A percentile compares a stretch with the other conserved stretches of the same genome.
These are phyloP conservation scores for Pterois miles DNA, from an alignment of 2,797 vertebrate genomes.

Conservation along the genomic window DNA sequence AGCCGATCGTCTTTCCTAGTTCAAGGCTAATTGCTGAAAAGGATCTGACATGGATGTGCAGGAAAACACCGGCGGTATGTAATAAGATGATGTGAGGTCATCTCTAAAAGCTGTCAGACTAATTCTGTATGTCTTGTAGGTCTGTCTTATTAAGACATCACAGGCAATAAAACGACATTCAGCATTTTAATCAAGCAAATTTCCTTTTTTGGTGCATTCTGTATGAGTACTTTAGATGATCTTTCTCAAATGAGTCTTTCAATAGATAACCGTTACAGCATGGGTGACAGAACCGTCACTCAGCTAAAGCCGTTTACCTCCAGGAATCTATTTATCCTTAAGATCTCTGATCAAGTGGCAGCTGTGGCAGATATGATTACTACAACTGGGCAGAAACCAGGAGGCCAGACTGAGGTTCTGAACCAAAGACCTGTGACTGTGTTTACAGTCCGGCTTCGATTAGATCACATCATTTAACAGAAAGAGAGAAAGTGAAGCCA, in stretches of 20 bases:
- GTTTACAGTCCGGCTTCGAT: constrained; percentile 12
- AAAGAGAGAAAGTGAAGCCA: background rate
- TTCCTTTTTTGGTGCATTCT: background rate
- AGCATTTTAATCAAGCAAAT: background rate
- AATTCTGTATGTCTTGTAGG: constrained; percentile 51
- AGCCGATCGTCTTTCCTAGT: constrained; percentile 85
- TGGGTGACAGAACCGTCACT: constrained; percentile 50
- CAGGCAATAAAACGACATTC: background rate
- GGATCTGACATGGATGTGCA: constrained; percentile 79
- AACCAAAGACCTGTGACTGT: constrained; percentile 10
- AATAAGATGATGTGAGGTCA: constrained; percentile 76
- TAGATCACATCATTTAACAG: background rate
- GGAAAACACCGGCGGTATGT: constrained; percentile 69
- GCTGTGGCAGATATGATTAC: constrained; percentile 81
- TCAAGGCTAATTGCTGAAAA: constrained; percentile 86
- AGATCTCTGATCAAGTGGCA: constrained; percentile 71
- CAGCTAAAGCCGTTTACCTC: constrained; percentile 59
- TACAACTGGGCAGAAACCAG: constrained; percentile 55
- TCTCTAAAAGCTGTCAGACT: constrained; percentile 72
- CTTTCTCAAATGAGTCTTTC: background rate
- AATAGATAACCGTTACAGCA: constrained; percentile 16
- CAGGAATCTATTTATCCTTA: constrained; percentile 71
- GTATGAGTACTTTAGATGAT: background rate
- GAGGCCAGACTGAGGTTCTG: constrained; percentile 21
- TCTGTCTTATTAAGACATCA: constrained; percentile 48